Evolutionary conservation across 2,797 vertebrate species (phyloP).

Genomic region (Ceyx erithaca): DNA sequence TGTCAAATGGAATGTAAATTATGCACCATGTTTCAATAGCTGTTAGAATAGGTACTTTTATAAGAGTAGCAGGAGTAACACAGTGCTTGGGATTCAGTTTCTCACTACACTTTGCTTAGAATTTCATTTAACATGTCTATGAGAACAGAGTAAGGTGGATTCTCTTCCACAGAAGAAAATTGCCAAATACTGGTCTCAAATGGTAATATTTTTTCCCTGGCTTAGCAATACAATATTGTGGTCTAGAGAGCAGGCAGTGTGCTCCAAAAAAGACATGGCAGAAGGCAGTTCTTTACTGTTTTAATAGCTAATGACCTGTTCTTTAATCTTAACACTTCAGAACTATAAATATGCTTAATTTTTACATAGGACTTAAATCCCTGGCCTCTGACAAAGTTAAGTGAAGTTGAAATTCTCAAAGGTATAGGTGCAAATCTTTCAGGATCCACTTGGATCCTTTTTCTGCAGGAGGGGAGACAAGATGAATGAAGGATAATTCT

Average conservation of each 20-base stretch:
- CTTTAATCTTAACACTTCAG: not conserved
- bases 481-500: not conserved
- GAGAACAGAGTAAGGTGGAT: not conserved
- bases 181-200: not conserved
- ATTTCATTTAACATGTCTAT: not conserved
- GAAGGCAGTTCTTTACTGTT: not conserved
- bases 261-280: not conserved
- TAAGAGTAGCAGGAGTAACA: not conserved
- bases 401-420: not conserved
- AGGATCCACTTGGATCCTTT: not conserved
- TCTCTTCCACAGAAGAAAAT: not conserved
- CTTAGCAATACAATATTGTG: not conserved
- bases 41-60: not conserved
- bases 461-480: not conserved
- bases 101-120: not conserved
- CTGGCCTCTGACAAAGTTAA: no score
- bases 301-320: not conserved
- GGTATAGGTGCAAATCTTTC: not conserved
- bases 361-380: not conserved
- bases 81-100: not conserved
- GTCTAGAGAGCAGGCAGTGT: not conserved
- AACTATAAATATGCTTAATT: not conserved
- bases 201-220: not conserved
- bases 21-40: not conserved
- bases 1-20: not conserved